Evolutionary conservation across 2,888 invertebrate species (phyloP), one percentile per base, ranked within the genome.

Genomic region (Ligdia adustata): DNA sequence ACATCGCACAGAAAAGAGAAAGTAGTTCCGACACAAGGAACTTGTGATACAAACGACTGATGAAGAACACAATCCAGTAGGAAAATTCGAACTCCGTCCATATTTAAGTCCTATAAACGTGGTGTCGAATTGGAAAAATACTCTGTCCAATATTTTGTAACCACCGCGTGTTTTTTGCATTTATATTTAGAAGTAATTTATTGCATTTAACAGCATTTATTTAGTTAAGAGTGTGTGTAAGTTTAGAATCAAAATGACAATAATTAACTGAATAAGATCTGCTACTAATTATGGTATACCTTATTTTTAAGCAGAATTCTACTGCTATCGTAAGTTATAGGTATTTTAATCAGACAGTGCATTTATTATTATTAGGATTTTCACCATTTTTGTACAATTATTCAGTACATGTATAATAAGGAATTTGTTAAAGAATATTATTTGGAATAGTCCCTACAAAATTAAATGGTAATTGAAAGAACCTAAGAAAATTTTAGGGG

Each of bases 361-460:
- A 60, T 61, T 72, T 69, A 71, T 61, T 69, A 65, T 49, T 55
- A 46, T 52, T 67, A 70, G 57, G 64, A 52, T 52, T 52, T 56
- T 51, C 66, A 75, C 66, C 70, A 75, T 68, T 73, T 69, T 72
- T 79, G 78, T 82, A 82, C 76, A 78, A 81, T 79, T 77, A 66
- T 69, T 67, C 51, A 71, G 68, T 74, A 72, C 68, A 65, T 64
- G 64, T 62, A 66, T 62, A 66, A 66, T 54, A 65, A 72, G 69
- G 63, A 65, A 66, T 55, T 49, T 57, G 57, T 55, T 56, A 62
- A 68, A 68, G 65, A 60, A 58, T 22, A 35, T 7, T 65, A 39
- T 79, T 89, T 85, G 89, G 88, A 90, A 90, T 85, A 80, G 64
- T 89, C 82, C 83, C 89, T 70, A 50, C n/a, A 72, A 77, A 83